phyloP scores from a whole-genome alignment of 2,113 vertebrate genomes.

The Grus americana region DNA sequence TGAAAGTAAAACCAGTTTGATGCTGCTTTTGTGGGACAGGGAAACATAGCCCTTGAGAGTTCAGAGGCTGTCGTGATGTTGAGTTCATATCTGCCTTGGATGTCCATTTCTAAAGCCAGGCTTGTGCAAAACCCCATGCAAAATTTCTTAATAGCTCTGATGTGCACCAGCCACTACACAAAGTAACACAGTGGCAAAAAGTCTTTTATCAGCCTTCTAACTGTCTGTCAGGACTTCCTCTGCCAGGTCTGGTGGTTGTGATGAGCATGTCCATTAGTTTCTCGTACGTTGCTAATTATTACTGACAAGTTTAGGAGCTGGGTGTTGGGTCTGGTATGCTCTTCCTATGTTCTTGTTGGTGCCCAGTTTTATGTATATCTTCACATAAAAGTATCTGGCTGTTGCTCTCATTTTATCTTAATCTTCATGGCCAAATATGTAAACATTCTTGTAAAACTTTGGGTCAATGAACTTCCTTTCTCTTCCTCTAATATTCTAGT shows the following conservation, averaged over 20 bases:
- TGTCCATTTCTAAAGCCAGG: not conserved
- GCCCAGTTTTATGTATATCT: not conserved
- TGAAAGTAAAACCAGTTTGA: not conserved
- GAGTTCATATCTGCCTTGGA: not conserved
- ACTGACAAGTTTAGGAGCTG: not conserved
- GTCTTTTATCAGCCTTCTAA: not conserved
- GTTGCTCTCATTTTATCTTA: not conserved
- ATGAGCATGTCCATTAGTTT: fast-evolving
- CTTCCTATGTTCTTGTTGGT: not conserved
- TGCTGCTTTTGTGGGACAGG: not conserved
- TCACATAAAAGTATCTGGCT: not conserved
- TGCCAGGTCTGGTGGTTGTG: not conserved
- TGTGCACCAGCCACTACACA: fast-evolving
- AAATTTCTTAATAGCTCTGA: not conserved
- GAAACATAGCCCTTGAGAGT: not conserved
- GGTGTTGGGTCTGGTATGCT: not conserved
- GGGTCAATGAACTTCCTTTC: not conserved
- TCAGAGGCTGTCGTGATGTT: not conserved
- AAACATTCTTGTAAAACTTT: not conserved
- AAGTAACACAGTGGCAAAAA: not conserved
- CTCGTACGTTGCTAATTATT: not conserved
- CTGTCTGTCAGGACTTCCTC: not conserved
- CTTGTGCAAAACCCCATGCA: not conserved
- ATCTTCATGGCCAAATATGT: not conserved
- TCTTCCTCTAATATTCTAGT: not conserved